Conservation (phyloP, 92 coral and sea anemone genomes). For the Porites lobata region DNA sequence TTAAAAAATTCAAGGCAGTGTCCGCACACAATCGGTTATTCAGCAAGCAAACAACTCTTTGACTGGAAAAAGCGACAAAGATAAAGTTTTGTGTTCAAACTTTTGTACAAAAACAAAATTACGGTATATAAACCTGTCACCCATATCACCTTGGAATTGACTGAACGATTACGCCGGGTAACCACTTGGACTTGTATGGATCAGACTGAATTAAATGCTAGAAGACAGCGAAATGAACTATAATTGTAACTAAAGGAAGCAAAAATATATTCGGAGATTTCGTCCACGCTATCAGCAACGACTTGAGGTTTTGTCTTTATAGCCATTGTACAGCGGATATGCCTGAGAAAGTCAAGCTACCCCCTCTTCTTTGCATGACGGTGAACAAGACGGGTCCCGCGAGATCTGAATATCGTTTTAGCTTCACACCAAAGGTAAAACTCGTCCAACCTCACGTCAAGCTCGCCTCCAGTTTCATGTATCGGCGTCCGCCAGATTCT, state of each 20-base stretch:
- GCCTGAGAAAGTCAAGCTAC: constrained; percentile 71
- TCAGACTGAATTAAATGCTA: no score
- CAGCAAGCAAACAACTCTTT: neutral
- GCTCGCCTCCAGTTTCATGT: constrained; percentile 92
- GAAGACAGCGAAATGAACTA: no score
- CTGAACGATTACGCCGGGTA: no score
- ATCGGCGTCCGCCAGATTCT: constrained; percentile 79
- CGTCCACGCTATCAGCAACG: neutral
- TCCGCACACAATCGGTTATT: neutral
- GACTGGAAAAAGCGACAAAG: neutral
- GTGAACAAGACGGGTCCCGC: constrained; percentile 55
- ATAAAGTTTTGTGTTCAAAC: neutral
- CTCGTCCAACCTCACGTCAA: constrained; percentile 80
- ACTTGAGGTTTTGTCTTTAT: no score
- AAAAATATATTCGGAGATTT: neutral
- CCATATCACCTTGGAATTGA: no score
- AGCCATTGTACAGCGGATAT: neutral
- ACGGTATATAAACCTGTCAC: no score
- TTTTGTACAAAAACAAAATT: no score
- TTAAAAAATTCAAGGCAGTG: neutral
- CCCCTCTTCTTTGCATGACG: constrained; percentile 86
- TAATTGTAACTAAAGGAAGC: no score
- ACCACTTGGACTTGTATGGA: no score
- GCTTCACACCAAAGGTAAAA: constrained; percentile 86
- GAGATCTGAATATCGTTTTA: constrained; percentile 79